Conservation (phyloP, 2,888 invertebrate species). For the Dryococelus australis region DNA sequence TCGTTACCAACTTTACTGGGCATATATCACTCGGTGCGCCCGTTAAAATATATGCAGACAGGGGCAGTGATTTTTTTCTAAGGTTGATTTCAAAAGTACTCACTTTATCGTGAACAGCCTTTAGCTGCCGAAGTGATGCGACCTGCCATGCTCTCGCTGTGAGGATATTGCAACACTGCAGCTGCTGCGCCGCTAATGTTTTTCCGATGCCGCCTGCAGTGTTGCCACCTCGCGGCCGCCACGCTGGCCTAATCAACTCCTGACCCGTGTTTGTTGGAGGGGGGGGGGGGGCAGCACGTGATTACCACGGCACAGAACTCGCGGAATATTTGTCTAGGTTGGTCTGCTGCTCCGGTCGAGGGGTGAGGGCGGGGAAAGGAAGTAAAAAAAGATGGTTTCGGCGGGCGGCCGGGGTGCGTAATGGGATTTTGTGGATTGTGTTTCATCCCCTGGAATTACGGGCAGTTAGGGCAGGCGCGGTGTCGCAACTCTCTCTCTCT, state of each 20-base stretch:
- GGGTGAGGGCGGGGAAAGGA: background rate
- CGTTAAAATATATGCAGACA: too few relatives aligned
- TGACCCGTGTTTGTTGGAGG: background rate
- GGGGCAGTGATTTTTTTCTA: too few relatives aligned
- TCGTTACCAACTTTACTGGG: too few relatives aligned
- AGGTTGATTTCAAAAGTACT: too few relatives aligned
- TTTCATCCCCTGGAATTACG: conserved; percentile 26
- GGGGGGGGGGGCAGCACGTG: background rate
- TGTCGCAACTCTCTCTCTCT: background rate
- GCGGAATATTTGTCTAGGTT: background rate
- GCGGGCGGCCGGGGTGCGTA: conserved; percentile 71
- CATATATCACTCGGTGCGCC: too few relatives aligned
- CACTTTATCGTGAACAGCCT: too few relatives aligned
- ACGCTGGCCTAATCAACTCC: background rate
- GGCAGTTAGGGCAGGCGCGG: background rate
- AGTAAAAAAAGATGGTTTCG: conserved; percentile 61
- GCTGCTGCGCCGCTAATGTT: background rate
- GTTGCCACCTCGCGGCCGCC: background rate
- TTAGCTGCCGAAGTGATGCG: too few relatives aligned
- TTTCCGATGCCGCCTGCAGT: background rate
- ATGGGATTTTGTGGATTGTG: conserved; percentile 28
- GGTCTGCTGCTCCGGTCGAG: background rate
- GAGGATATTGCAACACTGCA: too few relatives aligned
- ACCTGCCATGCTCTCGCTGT: too few relatives aligned
- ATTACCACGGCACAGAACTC: too few relatives aligned